Conservation (phyloP, 2,888 invertebrate species). For the Adela reaumurella region DNA sequence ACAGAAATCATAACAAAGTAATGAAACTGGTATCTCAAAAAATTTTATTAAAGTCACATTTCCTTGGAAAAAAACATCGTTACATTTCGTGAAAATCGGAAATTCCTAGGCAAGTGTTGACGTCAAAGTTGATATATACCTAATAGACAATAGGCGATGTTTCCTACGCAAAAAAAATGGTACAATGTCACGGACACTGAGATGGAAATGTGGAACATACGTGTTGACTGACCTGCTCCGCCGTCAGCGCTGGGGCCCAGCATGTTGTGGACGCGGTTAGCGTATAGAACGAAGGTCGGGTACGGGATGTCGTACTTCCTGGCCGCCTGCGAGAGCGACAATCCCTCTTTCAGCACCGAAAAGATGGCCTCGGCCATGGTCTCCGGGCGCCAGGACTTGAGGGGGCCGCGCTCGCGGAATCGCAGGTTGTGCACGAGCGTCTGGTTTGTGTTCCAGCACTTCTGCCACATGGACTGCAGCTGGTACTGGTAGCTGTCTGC, state of each 20-base stretch:
- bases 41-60: too few species aligned
- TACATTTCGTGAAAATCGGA: too few species aligned
- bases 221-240: slow-evolving; percentile 75
- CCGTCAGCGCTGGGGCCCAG: slow-evolving; percentile 89
- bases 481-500: slow-evolving; percentile 95
- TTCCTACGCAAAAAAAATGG: too few species aligned
- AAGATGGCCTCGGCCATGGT: slow-evolving; percentile 95
- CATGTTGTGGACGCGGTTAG: slow-evolving; percentile 92
- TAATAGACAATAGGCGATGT: too few species aligned
- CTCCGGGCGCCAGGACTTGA: slow-evolving; percentile 91
- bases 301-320: slow-evolving; percentile 93
- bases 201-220: neutral
- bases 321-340: slow-evolving; percentile 86
- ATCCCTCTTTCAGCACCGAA: slow-evolving; percentile 85
- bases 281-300: slow-evolving; percentile 90
- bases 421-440: slow-evolving; percentile 86
- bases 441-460: slow-evolving; percentile 93
- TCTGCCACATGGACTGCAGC: slow-evolving; percentile 93
- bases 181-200: too few species aligned
- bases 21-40: too few species aligned
- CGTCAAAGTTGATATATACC: too few species aligned
- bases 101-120: too few species aligned
- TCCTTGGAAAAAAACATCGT: too few species aligned
- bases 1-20: too few species aligned
- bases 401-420: slow-evolving; percentile 87